Percentiles rank a stretch among this genome's conserved stretches.
These are phyloP conservation scores for Aromia moschata DNA, from an alignment of 2,888 invertebrate genomes.

Conservation along the genomic window DNA sequence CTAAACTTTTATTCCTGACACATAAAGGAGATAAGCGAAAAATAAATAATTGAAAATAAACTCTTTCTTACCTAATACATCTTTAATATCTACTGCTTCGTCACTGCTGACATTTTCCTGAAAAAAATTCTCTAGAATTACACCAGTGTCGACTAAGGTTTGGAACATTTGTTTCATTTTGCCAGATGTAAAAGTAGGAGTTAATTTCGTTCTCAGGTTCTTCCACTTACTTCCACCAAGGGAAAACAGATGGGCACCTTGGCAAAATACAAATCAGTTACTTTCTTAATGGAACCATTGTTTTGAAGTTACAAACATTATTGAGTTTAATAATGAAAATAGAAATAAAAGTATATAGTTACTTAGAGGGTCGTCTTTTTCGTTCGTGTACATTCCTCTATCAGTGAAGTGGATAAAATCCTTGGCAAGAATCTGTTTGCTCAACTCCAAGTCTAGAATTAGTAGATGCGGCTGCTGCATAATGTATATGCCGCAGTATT, in stretches of 20 bases:
- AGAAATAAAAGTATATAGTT: too few relatives aligned
- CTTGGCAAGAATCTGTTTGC: constrained; percentile 17
- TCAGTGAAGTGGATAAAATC: constrained; percentile 42
- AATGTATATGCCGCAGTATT: not conserved
- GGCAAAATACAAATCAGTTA: not conserved
- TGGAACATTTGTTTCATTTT: constrained; percentile 60
- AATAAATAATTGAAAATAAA: too few relatives aligned
- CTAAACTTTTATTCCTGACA: too few relatives aligned
- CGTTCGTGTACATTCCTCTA: constrained; percentile 51
- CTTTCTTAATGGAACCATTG: not conserved
- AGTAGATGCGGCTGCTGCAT: not conserved
- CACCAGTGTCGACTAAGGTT: constrained; percentile 38
- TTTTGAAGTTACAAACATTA: too few relatives aligned
- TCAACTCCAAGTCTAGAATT: constrained; percentile 9
- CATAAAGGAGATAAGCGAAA: too few relatives aligned
- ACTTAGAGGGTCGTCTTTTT: constrained; percentile 57
- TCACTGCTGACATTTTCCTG: constrained; percentile 10
- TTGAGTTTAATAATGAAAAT: too few relatives aligned
- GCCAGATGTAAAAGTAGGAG: constrained; percentile 53
- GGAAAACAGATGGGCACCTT: constrained; percentile 3
- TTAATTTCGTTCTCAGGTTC: constrained; percentile 55
- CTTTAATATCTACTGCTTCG: constrained; percentile 5
- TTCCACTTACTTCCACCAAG: constrained; percentile 68
- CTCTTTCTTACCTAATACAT: not conserved
- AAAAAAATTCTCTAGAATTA: constrained; percentile 10